These are phyloP conservation scores for Andrena marginata DNA, from an alignment of 2,888 invertebrate species.

Conservation along the genomic window DNA sequence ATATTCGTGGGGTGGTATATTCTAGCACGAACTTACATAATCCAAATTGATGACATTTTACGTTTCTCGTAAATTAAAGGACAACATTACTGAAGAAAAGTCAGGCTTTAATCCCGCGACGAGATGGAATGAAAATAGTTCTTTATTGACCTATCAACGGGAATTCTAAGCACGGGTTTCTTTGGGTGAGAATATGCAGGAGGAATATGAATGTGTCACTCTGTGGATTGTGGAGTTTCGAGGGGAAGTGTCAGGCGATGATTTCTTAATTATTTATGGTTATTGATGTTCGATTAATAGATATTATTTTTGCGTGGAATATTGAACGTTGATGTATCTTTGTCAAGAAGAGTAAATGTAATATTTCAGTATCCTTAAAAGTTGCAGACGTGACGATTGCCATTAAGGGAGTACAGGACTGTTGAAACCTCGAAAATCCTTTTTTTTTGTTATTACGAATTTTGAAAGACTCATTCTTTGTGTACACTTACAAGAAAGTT, in stretches of 20 bases:
- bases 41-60: slow-evolving; percentile 40
- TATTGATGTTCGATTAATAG: background rate
- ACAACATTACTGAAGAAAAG: slow-evolving; percentile 43
- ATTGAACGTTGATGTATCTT: background rate
- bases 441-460: too few species aligned
- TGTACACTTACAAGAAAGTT: too few species aligned
- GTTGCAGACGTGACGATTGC: too few species aligned
- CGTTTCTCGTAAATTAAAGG: slow-evolving; percentile 46
- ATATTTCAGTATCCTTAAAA: too few species aligned
- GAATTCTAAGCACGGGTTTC: slow-evolving; percentile 5
- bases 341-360: too few species aligned
- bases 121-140: slow-evolving; percentile 64
- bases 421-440: too few species aligned
- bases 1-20: background rate
- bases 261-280: background rate
- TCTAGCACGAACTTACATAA: slow-evolving; percentile 27
- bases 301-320: too few species aligned
- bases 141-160: slow-evolving; percentile 27
- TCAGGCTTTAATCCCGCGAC: slow-evolving; percentile 49
- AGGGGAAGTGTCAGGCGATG: background rate
- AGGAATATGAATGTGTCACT: background rate
- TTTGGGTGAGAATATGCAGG: background rate
- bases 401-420: too few species aligned
- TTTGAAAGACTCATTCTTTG: too few species aligned
- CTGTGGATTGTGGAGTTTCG: background rate